A percentile compares a stretch with the other conserved stretches of the same genome.
Conservation (phyloP, 2,113 vertebrate species). For the Hypanus sabinus region DNA sequence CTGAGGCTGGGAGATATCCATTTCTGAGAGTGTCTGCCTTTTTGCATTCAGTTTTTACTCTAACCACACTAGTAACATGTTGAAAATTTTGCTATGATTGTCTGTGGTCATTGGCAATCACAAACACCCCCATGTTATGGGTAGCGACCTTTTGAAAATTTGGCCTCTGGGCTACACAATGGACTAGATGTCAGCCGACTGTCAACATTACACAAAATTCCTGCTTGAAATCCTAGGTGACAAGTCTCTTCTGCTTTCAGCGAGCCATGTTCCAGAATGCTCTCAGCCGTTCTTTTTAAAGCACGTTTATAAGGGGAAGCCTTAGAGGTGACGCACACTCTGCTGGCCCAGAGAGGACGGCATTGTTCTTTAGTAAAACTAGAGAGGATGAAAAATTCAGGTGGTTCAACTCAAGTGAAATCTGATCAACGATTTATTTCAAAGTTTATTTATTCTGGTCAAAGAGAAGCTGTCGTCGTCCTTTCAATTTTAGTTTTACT, state of each 20-base stretch:
- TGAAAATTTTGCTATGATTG: constrained; percentile 25
- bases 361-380: neutral
- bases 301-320: neutral
- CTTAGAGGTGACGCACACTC: too few relatives aligned
- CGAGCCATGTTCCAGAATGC: neutral
- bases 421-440: neutral
- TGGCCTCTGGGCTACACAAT: constrained; percentile 26
- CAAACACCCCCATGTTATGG: constrained; percentile 26
- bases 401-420: neutral
- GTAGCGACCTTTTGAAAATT: constrained; percentile 34
- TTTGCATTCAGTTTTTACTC: neutral
- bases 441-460: neutral
- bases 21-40: neutral
- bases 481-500: neutral
- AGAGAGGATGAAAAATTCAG: neutral
- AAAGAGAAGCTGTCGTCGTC: neutral
- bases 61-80: neutral
- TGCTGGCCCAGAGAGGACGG: neutral
- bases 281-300: neutral
- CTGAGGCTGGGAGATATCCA: neutral
- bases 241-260: neutral
- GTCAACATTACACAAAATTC: constrained; percentile 18
- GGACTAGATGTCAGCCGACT: constrained; percentile 14
- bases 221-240: constrained; percentile 7
- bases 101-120: neutral